Evolutionary conservation across 2,113 vertebrate genomes (phyloP).

Genomic region (Egretta garzetta): DNA sequence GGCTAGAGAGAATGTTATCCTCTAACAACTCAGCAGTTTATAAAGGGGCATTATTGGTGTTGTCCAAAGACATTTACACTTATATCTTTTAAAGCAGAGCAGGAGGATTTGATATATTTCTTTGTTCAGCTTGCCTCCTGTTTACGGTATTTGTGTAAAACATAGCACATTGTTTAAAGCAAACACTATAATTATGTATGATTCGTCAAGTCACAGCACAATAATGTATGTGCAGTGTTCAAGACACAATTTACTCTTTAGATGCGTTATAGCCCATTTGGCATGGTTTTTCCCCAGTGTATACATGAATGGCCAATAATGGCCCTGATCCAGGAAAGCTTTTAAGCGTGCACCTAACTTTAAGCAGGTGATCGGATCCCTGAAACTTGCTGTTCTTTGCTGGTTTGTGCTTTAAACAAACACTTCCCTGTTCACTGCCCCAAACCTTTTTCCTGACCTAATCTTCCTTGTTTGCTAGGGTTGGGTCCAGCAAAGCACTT

Average conservation of each 20-base stretch:
- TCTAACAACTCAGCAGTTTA: background rate
- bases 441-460: background rate
- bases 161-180: background rate
- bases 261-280: background rate
- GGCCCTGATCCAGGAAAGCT: constrained; percentile 24
- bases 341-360: background rate
- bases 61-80: background rate
- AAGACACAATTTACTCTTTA: background rate
- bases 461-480: background rate
- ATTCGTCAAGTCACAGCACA: constrained; percentile 5
- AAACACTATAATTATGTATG: background rate
- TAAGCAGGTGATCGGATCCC: background rate
- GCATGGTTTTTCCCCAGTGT: background rate
- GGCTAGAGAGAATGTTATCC: background rate
- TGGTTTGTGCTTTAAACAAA: background rate
- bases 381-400: background rate
- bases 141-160: constrained; percentile 12
- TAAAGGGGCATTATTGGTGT: background rate
- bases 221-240: background rate
- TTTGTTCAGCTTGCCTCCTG: background rate
- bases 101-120: too few species aligned
- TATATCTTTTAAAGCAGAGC: too few species aligned
- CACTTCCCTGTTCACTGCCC: background rate
- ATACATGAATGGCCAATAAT: background rate
- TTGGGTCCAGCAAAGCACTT: background rate